Conservation (phyloP, 92 coral and sea anemone genomes). For the Zoanthus sociatus region DNA sequence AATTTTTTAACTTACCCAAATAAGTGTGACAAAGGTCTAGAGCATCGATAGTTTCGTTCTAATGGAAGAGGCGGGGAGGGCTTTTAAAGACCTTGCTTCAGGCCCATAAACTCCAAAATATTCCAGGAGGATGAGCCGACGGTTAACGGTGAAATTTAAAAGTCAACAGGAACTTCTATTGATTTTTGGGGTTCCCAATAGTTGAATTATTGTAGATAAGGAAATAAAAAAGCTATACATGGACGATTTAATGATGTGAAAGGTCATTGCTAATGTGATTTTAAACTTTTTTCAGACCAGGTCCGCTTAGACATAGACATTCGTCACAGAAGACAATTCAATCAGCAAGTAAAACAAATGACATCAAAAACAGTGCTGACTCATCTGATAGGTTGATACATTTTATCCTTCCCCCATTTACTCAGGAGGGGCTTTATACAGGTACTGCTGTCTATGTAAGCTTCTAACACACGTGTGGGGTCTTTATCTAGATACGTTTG, state of each 20-base stretch:
- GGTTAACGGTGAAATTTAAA: too few species aligned
- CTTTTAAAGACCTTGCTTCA: too few species aligned
- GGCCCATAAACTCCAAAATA: too few species aligned
- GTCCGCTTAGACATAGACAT: slow-evolving; percentile 1
- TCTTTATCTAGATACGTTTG: not conserved
- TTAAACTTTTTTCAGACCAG: slow-evolving; percentile 3
- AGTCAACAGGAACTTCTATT: too few species aligned
- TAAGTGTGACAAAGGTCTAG: too few species aligned
- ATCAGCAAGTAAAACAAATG: not conserved
- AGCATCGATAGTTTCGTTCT: too few species aligned
- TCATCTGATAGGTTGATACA: slow-evolving; percentile 29
- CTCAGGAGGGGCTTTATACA: slow-evolving; percentile 78
- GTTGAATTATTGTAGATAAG: not conserved
- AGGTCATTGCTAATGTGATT: not conserved
- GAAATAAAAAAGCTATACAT: not conserved
- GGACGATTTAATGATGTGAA: not conserved
- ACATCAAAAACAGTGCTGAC: not conserved
- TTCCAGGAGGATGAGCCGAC: too few species aligned
- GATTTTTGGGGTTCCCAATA: not conserved
- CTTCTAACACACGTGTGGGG: too few species aligned
- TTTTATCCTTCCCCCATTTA: slow-evolving; percentile 75
- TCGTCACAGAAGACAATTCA: not conserved
- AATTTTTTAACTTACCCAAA: too few species aligned
- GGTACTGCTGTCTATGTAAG: slow-evolving; percentile 49
- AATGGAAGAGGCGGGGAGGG: too few species aligned